Conservation (phyloP, 35 echinoderm and acorn worm species). For the Eucidaris tribuloides region DNA sequence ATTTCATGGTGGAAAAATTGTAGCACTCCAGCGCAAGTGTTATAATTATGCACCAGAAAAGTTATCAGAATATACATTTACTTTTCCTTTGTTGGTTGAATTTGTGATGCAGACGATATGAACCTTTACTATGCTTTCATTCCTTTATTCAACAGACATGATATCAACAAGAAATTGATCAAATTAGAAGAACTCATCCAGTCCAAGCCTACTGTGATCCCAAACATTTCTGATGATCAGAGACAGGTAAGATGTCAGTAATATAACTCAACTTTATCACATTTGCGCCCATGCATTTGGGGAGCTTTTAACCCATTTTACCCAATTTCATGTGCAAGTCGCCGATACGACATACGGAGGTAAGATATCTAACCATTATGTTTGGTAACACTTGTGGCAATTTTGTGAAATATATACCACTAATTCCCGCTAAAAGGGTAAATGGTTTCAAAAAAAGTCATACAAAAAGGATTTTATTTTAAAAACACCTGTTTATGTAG, state of each 20-base stretch:
- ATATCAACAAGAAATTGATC: background rate
- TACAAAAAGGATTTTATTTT: background rate
- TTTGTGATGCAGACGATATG: too few relatives aligned
- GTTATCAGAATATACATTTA: too few relatives aligned
- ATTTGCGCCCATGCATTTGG: too few relatives aligned
- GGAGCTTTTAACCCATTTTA: too few relatives aligned
- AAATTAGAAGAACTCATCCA: background rate
- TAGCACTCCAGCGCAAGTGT: too few relatives aligned
- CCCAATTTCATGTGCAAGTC: background rate
- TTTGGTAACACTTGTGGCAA: background rate
- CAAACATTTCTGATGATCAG: background rate
- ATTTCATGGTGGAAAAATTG: too few relatives aligned
- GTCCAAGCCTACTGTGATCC: too few relatives aligned
- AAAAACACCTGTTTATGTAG: background rate
- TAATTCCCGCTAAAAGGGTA: background rate
- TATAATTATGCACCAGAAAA: too few relatives aligned
- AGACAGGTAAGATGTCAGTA: background rate
- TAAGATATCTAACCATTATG: background rate
- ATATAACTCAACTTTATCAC: background rate
- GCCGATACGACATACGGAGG: background rate
- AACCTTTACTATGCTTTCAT: too few relatives aligned
- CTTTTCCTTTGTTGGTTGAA: too few relatives aligned
- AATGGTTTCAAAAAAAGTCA: background rate
- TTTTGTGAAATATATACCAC: background rate
- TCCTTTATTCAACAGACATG: too few relatives aligned